Conservation (phyloP, 2,888 invertebrate genomes). For the Euzetes globulus region DNA sequence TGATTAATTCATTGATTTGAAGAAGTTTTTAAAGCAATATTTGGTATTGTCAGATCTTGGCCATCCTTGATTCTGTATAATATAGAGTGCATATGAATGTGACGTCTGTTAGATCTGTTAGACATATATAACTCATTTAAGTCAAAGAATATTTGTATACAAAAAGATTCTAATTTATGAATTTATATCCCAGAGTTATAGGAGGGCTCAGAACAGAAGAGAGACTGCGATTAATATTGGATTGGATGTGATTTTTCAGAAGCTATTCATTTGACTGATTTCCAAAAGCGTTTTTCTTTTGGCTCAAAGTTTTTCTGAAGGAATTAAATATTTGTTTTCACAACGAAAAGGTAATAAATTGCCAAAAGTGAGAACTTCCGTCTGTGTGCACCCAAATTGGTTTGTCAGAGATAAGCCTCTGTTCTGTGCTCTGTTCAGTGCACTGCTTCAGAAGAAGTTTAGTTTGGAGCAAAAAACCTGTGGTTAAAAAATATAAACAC, state of each 20-base stretch:
- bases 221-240: not conserved
- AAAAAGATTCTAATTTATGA: slow-evolving; percentile 7
- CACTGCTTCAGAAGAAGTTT: slow-evolving; percentile 5
- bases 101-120: slow-evolving; percentile 17
- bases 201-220: not conserved
- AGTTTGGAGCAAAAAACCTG: slow-evolving; percentile 17
- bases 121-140: slow-evolving; percentile 24
- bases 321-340: slow-evolving; percentile 25
- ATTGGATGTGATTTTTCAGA: not conserved
- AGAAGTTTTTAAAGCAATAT: no score
- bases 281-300: slow-evolving; percentile 7
- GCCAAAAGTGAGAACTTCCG: slow-evolving; percentile 25
- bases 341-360: slow-evolving; percentile 25
- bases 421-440: not conserved
- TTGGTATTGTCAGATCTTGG: no score
- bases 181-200: not conserved
- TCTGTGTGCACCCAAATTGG: slow-evolving; percentile 13
- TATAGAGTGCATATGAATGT: not conserved
- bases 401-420: not conserved
- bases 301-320: not conserved
- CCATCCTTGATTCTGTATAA: no score
- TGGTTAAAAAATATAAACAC: slow-evolving; percentile 26
- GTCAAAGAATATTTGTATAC: slow-evolving; percentile 20
- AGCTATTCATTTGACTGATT: slow-evolving; percentile 11
- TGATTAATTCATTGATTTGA: no score